Evolutionary conservation across 2,113 vertebrate genomes (phyloP).

Genomic region (Regulus satrapa): DNA sequence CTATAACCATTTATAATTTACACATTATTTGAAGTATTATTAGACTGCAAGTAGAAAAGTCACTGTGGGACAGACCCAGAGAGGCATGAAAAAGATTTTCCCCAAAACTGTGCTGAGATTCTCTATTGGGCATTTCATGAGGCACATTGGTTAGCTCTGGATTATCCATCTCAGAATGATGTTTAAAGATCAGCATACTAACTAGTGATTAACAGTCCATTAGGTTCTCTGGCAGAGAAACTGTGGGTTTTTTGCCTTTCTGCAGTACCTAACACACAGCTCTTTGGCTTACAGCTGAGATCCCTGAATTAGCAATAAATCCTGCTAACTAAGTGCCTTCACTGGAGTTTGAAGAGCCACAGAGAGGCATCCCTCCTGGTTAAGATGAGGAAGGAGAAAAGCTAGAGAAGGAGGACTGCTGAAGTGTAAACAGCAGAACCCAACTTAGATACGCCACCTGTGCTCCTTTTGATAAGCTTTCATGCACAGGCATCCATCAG

Average conservation of each 20-base stretch:
- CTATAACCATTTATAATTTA: accelerated
- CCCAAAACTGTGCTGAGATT: background rate
- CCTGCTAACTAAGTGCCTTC: background rate
- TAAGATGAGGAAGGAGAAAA: background rate
- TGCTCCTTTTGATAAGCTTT: background rate
- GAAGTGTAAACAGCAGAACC: background rate
- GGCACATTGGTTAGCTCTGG: background rate
- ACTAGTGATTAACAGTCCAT: background rate
- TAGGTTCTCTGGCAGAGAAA: background rate
- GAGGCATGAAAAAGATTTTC: no score
- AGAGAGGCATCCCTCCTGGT: background rate
- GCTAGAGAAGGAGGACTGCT: background rate
- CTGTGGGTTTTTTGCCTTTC: background rate
- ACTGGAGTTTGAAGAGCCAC: background rate
- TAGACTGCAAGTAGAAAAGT: background rate
- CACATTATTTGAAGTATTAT: background rate
- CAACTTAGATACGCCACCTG: background rate
- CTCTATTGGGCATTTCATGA: background rate
- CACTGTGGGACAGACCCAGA: background rate
- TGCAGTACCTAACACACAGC: background rate
- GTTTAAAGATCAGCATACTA: background rate
- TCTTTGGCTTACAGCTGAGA: background rate
- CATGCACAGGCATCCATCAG: background rate
- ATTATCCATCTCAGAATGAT: background rate
- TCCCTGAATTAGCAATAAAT: background rate